phyloP scores from a whole-genome alignment of 2,113 vertebrate genomes.

The Hylia prasina region DNA sequence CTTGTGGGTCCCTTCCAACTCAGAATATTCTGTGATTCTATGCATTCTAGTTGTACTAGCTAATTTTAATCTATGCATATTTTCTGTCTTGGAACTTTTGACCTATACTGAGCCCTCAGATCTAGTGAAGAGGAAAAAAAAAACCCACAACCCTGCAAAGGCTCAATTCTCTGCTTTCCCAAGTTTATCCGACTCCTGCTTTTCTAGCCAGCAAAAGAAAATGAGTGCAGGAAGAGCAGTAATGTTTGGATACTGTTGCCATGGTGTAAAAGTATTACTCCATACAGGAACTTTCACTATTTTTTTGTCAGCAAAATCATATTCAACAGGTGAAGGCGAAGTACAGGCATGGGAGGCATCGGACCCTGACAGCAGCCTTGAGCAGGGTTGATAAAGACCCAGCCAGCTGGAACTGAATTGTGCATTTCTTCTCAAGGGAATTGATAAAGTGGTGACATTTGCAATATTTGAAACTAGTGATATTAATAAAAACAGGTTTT shows the following conservation, averaged over 20 bases:
- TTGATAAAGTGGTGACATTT: background rate
- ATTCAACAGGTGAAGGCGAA: background rate
- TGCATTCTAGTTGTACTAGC: background rate
- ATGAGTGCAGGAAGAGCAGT: background rate
- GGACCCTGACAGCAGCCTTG: background rate
- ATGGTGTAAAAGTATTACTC: conserved; percentile 12
- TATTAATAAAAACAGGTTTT: background rate
- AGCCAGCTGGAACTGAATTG: background rate
- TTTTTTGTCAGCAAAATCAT: background rate
- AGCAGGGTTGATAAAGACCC: background rate
- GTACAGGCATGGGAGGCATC: background rate
- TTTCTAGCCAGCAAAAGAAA: background rate
- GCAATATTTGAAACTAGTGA: background rate
- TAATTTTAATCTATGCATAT: background rate
- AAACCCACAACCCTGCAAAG: background rate
- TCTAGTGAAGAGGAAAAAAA: background rate
- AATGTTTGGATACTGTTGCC: background rate
- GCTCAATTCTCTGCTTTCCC: background rate
- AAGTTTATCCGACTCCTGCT: rapidly evolving
- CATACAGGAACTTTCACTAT: background rate
- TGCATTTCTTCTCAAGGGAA: background rate
- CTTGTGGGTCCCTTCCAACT: background rate
- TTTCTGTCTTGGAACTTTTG: background rate
- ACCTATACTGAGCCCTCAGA: background rate
- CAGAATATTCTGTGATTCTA: background rate